phyloP scores from a whole-genome alignment of 1,140 invertebrate genomes.

The Parapsyche elsis region DNA sequence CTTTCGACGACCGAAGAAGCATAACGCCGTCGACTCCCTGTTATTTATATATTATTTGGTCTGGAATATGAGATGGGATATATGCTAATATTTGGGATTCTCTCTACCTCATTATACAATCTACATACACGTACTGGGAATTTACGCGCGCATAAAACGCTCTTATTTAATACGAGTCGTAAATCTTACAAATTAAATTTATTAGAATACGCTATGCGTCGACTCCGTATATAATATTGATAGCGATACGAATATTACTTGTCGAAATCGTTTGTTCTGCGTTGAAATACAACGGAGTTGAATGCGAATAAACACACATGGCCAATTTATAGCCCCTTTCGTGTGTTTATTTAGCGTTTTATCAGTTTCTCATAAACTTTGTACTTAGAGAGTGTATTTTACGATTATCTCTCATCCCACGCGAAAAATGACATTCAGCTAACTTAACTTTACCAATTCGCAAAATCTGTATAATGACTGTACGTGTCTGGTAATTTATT shows the following conservation, averaged over 20 bases:
- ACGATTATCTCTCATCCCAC: background rate
- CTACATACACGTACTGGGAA: too few species aligned
- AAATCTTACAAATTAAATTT: too few species aligned
- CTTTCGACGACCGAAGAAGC: constrained; percentile 44
- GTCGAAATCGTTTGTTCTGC: background rate
- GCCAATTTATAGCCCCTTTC: constrained; percentile 1
- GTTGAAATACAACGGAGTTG: background rate
- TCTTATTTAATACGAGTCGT: too few species aligned
- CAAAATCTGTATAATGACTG: background rate
- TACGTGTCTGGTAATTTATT: background rate
- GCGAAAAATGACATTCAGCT: background rate
- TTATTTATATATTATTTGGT: constrained; percentile 48
- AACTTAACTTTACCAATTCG: constrained; percentile 16
- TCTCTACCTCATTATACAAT: constrained; percentile 21
- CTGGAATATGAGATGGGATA: constrained; percentile 27
- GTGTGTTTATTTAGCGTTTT: constrained; percentile 29
- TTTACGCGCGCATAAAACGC: too few species aligned
- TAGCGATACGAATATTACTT: too few species aligned
- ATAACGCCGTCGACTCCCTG: constrained; percentile 42
- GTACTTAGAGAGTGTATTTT: background rate
- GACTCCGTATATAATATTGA: too few species aligned
- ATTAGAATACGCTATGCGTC: too few species aligned
- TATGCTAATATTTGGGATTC: constrained; percentile 35
- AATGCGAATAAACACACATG: background rate
- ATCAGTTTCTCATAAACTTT: constrained; percentile 40